Conservation (phyloP, 2,113 vertebrate species). For the Halichoerus grypus region DNA sequence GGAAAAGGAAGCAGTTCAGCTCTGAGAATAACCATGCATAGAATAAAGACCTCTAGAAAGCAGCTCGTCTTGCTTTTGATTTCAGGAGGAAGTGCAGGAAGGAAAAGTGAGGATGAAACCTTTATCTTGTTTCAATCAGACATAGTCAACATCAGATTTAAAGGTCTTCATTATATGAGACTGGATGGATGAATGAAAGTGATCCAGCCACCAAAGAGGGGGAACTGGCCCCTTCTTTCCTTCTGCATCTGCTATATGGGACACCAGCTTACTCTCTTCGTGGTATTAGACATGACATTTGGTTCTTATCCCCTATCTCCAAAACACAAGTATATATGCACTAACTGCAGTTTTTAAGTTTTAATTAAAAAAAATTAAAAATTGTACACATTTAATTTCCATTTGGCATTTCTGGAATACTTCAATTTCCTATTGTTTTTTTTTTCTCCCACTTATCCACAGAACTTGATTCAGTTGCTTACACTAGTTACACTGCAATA, state of each 20-base stretch:
- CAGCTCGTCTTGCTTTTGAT: background rate
- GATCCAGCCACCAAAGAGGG: background rate
- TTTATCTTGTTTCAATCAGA: slow-evolving; percentile 25
- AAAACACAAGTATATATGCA: background rate
- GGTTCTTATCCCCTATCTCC: background rate
- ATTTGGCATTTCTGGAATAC: background rate
- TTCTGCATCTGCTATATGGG: background rate
- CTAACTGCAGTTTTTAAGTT: background rate
- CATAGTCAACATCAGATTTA: background rate
- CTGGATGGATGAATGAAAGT: background rate
- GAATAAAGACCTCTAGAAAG: background rate
- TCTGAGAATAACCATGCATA: background rate
- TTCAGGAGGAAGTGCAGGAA: background rate
- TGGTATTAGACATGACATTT: background rate
- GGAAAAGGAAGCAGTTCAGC: background rate
- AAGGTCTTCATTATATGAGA: background rate
- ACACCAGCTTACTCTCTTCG: background rate
- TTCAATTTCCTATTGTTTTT: background rate
- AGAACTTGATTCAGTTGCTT: slow-evolving; percentile 34
- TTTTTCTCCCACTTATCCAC: background rate
- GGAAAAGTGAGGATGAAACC: background rate
- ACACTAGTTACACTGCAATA: background rate
- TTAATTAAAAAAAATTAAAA: slow-evolving; percentile 29
- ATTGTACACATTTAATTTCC: background rate
- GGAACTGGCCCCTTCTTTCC: background rate